Percentiles rank a stretch among this genome's conserved stretches.
These are phyloP conservation scores for Euura saliciscinereae DNA, from an alignment of 1,140 invertebrate species.

Conservation along the genomic window DNA sequence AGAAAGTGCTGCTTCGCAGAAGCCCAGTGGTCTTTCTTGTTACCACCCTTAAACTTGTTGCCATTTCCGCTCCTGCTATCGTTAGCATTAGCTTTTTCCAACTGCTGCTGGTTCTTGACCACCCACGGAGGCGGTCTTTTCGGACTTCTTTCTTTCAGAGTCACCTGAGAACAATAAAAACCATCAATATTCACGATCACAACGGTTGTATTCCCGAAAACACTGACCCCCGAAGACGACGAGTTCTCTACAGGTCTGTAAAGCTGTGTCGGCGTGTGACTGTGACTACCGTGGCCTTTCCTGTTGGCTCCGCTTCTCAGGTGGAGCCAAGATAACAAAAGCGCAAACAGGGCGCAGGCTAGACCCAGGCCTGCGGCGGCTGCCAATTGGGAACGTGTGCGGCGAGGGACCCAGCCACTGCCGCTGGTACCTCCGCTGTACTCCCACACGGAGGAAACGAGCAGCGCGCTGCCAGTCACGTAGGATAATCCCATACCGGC, in stretches of 20 bases:
- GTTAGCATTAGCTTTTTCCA: conserved; percentile 42
- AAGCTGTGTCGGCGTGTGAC: conserved; percentile 48
- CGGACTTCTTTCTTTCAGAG: conserved; percentile 49
- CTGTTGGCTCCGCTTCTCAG: conserved; percentile 42
- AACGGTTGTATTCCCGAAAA: neutral
- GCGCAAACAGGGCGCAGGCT: conserved; percentile 52
- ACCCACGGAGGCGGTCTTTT: conserved; percentile 49
- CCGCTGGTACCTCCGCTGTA: conserved; percentile 53
- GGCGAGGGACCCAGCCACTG: conserved; percentile 54
- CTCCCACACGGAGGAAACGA: conserved; percentile 54
- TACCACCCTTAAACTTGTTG: conserved; percentile 43
- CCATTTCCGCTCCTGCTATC: conserved; percentile 47
- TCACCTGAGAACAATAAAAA: conserved; percentile 38
- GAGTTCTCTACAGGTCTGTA: conserved; percentile 58
- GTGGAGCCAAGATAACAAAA: conserved; percentile 54
- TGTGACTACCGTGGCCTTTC: conserved; percentile 43
- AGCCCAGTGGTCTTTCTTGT: conserved; percentile 56
- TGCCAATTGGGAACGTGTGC: conserved; percentile 53
- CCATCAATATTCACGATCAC: conserved; percentile 11
- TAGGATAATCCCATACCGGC: conserved; percentile 54
- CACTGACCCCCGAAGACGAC: conserved; percentile 53
- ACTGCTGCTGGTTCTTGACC: conserved; percentile 48
- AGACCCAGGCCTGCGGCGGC: conserved; percentile 50
- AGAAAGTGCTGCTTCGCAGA: conserved; percentile 53
- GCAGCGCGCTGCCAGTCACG: conserved; percentile 47